Percentiles rank a stretch among this genome's conserved stretches.
phyloP scores from a whole-genome alignment of 2,113 vertebrate species.

The Pipa parva region DNA sequence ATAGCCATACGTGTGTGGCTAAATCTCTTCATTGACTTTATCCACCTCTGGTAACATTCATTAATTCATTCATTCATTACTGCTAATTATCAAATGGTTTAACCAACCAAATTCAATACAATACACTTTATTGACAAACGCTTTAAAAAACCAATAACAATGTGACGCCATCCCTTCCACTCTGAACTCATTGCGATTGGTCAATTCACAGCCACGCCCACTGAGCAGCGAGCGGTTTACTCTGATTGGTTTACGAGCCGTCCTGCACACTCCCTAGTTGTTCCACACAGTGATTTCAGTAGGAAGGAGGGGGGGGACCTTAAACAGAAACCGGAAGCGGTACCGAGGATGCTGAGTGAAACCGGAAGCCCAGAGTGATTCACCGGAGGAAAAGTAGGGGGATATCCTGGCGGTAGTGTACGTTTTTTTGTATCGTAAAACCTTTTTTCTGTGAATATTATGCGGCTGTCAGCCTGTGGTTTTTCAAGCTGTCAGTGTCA shows the following conservation, averaged over 20 bases:
- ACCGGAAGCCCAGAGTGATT: not conserved
- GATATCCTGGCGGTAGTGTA: not conserved
- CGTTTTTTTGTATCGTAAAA: not conserved
- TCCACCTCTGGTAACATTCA: too few relatives aligned
- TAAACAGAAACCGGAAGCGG: conserved; percentile 35
- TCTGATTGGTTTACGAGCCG: not conserved
- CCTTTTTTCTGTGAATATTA: not conserved
- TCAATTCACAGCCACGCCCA: not conserved
- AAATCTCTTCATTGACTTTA: too few relatives aligned
- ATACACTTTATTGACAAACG: not conserved
- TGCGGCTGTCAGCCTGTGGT: not conserved
- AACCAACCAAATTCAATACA: too few relatives aligned
- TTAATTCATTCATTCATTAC: too few relatives aligned
- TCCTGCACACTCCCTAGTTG: not conserved
- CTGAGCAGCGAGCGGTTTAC: not conserved
- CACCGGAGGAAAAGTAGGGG: not conserved
- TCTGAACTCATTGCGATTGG: not conserved
- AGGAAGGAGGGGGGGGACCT: conserved; percentile 13
- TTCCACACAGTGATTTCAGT: not conserved
- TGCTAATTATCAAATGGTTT: too few relatives aligned
- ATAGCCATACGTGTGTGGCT: too few relatives aligned
- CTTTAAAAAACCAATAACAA: too few relatives aligned
- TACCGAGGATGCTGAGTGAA: not conserved
- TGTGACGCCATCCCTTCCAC: too few relatives aligned
- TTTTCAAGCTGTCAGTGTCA: too few relatives aligned